Conservation (phyloP, 2,797 vertebrate genomes). For the Acanthis flammea region DNA sequence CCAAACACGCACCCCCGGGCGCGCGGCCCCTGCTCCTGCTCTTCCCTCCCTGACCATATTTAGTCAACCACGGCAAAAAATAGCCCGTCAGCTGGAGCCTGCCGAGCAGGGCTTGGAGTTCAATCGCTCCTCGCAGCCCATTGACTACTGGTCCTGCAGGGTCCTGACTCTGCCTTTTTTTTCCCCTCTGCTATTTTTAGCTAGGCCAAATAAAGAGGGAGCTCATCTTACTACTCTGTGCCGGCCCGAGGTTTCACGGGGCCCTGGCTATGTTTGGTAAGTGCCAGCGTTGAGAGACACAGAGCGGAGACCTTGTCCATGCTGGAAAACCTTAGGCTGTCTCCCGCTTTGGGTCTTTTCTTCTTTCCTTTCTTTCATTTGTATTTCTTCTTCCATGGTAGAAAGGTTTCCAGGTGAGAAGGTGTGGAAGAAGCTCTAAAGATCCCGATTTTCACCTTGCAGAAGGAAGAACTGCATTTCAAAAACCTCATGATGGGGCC, state of each 20-base stretch:
- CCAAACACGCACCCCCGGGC: constrained; percentile 71
- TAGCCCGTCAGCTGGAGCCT: constrained; percentile 86
- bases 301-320: neutral
- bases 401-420: constrained; percentile 1
- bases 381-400: neutral
- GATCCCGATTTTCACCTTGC: constrained; percentile 76
- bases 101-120: constrained; percentile 69
- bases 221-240: constrained; percentile 55
- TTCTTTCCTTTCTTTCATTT: neutral
- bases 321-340: neutral
- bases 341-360: neutral
- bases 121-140: constrained; percentile 67
- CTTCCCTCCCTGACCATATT: constrained; percentile 91
- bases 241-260: neutral
- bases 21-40: constrained; percentile 72
- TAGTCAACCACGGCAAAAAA: constrained; percentile 97
- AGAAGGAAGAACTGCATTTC: constrained; percentile 72
- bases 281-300: neutral
- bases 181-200: constrained; percentile 85
- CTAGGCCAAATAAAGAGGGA: constrained; percentile 80
- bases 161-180: constrained; percentile 64
- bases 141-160: constrained; percentile 75
- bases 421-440: constrained; percentile 55
- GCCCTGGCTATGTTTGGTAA: constrained; percentile 78
- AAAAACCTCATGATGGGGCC: neutral